These are phyloP conservation scores for Columbina picui DNA, from an alignment of 2,113 vertebrate genomes.

Conservation along the genomic window DNA sequence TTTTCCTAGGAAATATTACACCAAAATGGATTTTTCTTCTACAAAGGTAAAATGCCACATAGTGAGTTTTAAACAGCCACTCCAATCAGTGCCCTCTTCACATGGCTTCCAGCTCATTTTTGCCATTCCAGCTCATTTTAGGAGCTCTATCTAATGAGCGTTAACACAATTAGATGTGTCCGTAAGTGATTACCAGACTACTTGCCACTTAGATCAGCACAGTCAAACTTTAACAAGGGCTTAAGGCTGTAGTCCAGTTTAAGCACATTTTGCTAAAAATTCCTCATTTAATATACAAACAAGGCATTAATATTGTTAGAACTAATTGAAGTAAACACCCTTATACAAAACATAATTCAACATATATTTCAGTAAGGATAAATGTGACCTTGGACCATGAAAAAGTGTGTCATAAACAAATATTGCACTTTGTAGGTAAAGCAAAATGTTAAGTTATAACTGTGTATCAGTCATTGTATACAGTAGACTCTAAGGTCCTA, in stretches of 20 bases:
- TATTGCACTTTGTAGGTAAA: neutral
- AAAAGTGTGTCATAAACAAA: neutral
- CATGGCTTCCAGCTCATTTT: neutral
- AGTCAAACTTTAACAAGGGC: neutral
- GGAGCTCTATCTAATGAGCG: neutral
- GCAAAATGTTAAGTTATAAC: neutral
- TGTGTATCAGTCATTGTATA: neutral
- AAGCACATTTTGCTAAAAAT: neutral
- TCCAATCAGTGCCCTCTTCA: neutral
- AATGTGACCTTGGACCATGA: neutral
- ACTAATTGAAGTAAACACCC: neutral
- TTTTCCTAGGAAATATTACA: neutral
- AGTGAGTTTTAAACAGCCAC: neutral
- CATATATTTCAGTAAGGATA: neutral
- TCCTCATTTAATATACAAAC: neutral
- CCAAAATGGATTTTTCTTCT: neutral
- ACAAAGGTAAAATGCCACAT: neutral
- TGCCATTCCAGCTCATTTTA: neutral
- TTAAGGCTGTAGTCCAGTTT: neutral
- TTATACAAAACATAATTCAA: neutral
- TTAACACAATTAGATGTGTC: neutral
- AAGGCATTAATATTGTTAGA: neutral
- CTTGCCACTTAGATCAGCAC: neutral
- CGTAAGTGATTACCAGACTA: neutral
- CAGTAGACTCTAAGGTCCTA: neutral